A percentile compares a stretch with the other conserved stretches of the same genome.
Evolutionary conservation across 2,113 vertebrate genomes (phyloP).

Genomic region (Albula goreensis): DNA sequence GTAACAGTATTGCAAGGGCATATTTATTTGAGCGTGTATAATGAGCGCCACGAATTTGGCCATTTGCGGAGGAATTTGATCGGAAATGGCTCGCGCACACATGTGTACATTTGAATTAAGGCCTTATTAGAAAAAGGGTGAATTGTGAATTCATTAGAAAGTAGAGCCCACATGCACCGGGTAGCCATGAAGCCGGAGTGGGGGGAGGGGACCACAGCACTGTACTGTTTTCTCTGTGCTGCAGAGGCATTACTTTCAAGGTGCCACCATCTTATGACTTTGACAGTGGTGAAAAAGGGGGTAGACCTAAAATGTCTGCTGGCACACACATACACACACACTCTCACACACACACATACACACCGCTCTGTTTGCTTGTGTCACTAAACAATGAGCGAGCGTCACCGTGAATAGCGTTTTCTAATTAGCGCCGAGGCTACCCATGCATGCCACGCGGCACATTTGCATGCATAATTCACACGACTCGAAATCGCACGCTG

Average conservation of each 20-base stretch:
- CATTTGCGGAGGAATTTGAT: not conserved
- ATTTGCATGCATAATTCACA: conserved; percentile 85
- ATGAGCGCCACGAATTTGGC: not conserved
- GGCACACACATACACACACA: conserved; percentile 63
- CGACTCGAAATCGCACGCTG: conserved; percentile 70
- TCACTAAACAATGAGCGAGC: conserved; percentile 58
- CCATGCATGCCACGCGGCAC: conserved; percentile 79
- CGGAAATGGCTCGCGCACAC: not conserved
- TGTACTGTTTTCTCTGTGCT: conserved; percentile 76
- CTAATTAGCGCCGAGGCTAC: conserved; percentile 85
- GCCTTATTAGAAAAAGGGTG: conserved; percentile 75
- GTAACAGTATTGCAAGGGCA: not conserved
- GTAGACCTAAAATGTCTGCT: conserved; percentile 99
- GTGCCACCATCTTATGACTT: conserved; percentile 99
- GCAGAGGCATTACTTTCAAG: conserved; percentile 81
- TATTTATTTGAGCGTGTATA: not conserved
- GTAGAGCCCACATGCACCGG: conserved; percentile 56
- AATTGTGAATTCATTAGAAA: conserved; percentile 91
- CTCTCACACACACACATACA: conserved; percentile 73
- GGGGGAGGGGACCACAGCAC: conserved; percentile 69
- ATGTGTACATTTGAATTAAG: conserved; percentile 59
- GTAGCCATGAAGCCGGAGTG: conserved; percentile 70
- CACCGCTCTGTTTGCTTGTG: not conserved
- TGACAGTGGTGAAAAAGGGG: conserved; percentile 81
- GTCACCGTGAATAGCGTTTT: conserved; percentile 83